Conservation (phyloP, 2,888 invertebrate genomes). For the Neria commutata region DNA sequence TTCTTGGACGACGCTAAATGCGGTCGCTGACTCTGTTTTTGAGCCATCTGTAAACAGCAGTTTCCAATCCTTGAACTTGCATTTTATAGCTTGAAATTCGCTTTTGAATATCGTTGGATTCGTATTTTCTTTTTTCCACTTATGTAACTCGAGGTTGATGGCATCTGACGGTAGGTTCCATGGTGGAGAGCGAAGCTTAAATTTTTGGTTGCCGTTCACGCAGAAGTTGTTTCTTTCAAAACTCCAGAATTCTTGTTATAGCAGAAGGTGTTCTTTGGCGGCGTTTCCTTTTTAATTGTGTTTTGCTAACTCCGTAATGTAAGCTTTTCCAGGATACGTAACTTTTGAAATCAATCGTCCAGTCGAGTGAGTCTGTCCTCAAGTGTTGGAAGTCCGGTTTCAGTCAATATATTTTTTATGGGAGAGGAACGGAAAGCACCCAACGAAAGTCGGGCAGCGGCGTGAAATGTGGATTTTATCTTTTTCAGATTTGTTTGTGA, state of each 20-base stretch:
- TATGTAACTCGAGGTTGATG: no score
- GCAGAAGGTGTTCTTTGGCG: neutral
- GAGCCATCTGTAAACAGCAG: neutral
- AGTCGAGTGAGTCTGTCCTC: slow-evolving; percentile 9
- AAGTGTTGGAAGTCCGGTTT: slow-evolving; percentile 10
- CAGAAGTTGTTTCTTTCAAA: neutral
- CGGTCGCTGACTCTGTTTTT: neutral
- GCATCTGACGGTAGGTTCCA: neutral
- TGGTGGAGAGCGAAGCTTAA: neutral
- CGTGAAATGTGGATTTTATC: slow-evolving; percentile 1
- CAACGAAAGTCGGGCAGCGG: neutral
- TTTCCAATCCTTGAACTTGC: neutral
- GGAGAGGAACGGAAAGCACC: slow-evolving; percentile 12
- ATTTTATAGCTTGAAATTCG: no score
- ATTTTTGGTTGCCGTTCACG: neutral
- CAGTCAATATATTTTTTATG: slow-evolving; percentile 12
- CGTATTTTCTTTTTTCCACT: no score
- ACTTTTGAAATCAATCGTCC: neutral
- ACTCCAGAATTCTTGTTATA: neutral
- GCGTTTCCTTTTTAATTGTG: neutral
- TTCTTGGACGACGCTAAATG: neutral
- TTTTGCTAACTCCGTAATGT: neutral
- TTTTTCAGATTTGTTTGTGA: slow-evolving; percentile 10
- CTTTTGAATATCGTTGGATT: no score
- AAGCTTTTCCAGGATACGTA: neutral